Evolutionary conservation across 1,140 invertebrate species (phyloP).

Genomic region (Acromyrmex heyeri): DNA sequence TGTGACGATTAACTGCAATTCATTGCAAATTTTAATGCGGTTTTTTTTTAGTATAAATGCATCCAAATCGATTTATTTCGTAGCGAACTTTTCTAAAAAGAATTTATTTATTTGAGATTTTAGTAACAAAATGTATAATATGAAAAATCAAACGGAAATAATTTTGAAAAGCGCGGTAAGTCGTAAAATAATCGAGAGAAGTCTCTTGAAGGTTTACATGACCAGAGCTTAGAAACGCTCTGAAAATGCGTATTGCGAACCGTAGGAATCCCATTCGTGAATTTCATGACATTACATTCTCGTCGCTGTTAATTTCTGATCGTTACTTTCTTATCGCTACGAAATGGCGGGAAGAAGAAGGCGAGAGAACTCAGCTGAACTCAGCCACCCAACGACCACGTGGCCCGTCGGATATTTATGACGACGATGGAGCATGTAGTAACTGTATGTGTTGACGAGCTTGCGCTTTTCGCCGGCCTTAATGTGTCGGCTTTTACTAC

Average conservation of each 20-base stretch:
- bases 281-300: slow-evolving; percentile 24
- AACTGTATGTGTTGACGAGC: slow-evolving; percentile 33
- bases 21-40: no score
- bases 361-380: not conserved
- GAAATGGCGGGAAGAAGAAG: not conserved
- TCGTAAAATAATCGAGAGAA: no score
- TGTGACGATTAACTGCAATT: no score
- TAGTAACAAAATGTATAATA: no score
- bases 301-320: slow-evolving; percentile 32
- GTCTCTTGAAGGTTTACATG: no score
- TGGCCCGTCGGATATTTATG: slow-evolving; percentile 55
- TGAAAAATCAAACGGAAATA: no score
- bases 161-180: no score
- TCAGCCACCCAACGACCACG: slow-evolving; percentile 26
- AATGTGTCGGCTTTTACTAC: slow-evolving; percentile 49
- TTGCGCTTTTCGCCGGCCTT: slow-evolving; percentile 36
- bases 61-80: no score
- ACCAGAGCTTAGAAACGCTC: not conserved
- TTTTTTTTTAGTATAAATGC: no score
- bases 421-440: slow-evolving; percentile 32
- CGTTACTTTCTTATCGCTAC: slow-evolving; percentile 13
- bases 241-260: slow-evolving; percentile 17
- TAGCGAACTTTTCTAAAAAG: no score
- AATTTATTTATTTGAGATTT: no score
- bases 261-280: slow-evolving; percentile 6